A percentile compares a stretch with the other conserved stretches of the same genome.
phyloP scores from a whole-genome alignment of 1,140 invertebrate species.

The Bombyx mandarina region DNA sequence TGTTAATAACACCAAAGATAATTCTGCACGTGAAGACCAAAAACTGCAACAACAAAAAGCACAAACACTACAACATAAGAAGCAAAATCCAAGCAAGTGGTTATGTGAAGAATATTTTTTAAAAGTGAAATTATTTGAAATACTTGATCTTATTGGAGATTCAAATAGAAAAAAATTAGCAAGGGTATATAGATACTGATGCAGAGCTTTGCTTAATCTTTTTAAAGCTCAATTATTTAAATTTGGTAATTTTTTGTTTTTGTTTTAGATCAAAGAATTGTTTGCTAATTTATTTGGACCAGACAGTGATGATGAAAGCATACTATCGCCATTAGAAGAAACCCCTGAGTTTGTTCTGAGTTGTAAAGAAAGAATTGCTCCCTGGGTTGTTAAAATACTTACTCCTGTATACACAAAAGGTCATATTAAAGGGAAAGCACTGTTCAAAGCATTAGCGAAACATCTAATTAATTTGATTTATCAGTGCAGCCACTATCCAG shows the following conservation, averaged over 20 bases:
- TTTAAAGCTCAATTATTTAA: conserved; percentile 1
- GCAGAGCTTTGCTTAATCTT: conserved; percentile 1
- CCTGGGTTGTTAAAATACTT: conserved; percentile 53
- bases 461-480: conserved; percentile 61
- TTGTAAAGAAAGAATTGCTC: conserved; percentile 62
- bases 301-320: conserved; percentile 59
- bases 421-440: conserved; percentile 45
- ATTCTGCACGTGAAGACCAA: no score
- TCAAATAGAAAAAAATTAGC: conserved; percentile 42
- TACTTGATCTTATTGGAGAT: conserved; percentile 57
- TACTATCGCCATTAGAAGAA: conserved; percentile 59
- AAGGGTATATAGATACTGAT: conserved; percentile 29
- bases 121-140: conserved; percentile 48
- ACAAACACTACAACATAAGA: conserved; percentile 15
- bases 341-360: conserved; percentile 50
- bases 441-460: conserved; percentile 54
- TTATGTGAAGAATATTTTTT: conserved; percentile 64
- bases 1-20: conserved; percentile 22
- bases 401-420: conserved; percentile 56
- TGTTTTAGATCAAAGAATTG: conserved; percentile 54
- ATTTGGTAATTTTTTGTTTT: conserved; percentile 1
- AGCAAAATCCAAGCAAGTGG: conserved; percentile 45
- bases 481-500: conserved; percentile 61
- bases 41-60: conserved; percentile 10
- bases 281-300: conserved; percentile 55